These are phyloP conservation scores for Sterrhoptilus dennistouni DNA, from an alignment of 2,113 vertebrate species.

Conservation along the genomic window DNA sequence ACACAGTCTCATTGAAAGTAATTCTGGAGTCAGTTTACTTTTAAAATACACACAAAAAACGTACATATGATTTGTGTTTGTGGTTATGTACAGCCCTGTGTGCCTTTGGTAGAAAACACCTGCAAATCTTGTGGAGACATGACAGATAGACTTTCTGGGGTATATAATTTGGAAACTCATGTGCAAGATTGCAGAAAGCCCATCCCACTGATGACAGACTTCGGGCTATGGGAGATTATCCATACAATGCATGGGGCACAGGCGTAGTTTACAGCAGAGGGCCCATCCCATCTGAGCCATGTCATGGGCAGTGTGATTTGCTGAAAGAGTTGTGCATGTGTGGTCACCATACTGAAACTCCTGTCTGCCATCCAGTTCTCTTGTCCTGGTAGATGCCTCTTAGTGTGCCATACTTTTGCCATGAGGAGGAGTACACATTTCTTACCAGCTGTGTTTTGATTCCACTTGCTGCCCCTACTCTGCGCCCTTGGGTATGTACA, in stretches of 20 bases:
- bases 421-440: neutral
- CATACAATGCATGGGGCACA: neutral
- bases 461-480: neutral
- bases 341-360: neutral
- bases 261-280: fast-evolving
- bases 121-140: neutral
- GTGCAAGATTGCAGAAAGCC: neutral
- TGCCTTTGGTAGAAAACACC: neutral
- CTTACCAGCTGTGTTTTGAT: neutral
- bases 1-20: neutral
- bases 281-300: neutral
- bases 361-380: neutral
- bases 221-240: neutral
- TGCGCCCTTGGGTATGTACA: neutral
- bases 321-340: neutral
- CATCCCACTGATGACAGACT: neutral
- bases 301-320: neutral
- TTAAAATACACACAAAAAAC: neutral
- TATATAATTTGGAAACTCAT: neutral
- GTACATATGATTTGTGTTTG: neutral
- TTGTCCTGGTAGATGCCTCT: neutral
- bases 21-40: neutral
- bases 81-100: neutral
- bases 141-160: neutral
- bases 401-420: neutral